These are phyloP conservation scores for Furcifer pardalis DNA, from an alignment of 2,797 vertebrate species.

Conservation along the genomic window DNA sequence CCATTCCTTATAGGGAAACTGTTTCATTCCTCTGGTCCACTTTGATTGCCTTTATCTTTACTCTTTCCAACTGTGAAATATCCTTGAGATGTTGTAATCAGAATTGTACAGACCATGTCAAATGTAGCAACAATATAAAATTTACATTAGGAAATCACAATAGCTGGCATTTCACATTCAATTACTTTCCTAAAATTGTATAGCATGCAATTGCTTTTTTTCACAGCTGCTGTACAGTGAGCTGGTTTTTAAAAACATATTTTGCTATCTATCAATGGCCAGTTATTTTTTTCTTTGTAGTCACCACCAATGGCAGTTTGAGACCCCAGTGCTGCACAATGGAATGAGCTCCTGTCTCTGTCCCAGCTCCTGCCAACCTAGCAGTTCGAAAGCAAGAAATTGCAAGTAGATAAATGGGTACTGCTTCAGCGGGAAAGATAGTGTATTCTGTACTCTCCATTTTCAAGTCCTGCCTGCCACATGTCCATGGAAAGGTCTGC, in stretches of 20 bases:
- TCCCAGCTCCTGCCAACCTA: no score
- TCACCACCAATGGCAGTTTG: no score
- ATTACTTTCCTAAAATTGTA: neutral
- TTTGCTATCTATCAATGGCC: neutral
- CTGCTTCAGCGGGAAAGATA: no score
- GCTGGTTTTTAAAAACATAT: no score
- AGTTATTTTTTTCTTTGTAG: neutral
- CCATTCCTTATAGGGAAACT: neutral
- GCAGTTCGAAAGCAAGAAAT: no score
- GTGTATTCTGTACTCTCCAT: no score
- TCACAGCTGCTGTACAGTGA: neutral
- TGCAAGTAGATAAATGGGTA: no score
- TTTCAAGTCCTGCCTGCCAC: no score
- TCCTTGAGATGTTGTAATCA: neutral
- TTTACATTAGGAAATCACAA: neutral
- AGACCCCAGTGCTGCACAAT: no score
- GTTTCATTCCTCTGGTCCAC: no score
- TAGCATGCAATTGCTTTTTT: neutral
- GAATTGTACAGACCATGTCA: neutral
- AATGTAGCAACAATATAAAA: neutral
- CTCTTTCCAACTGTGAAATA: neutral
- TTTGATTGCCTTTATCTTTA: neutral
- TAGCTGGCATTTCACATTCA: neutral
- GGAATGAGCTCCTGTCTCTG: no score
- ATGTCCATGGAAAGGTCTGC: no score